phyloP scores from a whole-genome alignment of 2,888 invertebrate species.

The Drosophila affinis region DNA sequence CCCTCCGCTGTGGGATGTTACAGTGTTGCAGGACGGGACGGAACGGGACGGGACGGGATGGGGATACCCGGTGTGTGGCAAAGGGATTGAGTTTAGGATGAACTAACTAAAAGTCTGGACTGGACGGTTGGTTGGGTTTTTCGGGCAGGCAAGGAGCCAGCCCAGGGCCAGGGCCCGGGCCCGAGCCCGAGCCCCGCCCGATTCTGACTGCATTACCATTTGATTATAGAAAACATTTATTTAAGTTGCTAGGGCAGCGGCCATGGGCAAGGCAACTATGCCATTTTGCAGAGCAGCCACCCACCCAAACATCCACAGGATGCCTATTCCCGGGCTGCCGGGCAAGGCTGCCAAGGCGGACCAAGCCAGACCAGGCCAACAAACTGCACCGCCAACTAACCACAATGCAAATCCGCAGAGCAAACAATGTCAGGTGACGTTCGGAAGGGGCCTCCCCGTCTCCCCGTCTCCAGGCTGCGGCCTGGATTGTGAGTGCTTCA shows the following conservation, averaged over 20 bases:
- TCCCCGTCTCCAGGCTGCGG: conserved; percentile 22
- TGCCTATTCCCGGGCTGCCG: conserved; percentile 9
- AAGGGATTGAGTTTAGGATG: conserved; percentile 23
- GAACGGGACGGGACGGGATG: too few species aligned
- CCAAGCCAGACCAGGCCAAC: conserved; percentile 45
- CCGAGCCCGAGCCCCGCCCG: background rate
- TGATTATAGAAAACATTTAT: conserved; percentile 79
- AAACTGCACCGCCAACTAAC: conserved; percentile 69
- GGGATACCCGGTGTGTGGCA: background rate
- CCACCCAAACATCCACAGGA: conserved; percentile 2
- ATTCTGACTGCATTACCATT: conserved; percentile 71
- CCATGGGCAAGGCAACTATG: conserved; percentile 33
- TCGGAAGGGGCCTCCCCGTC: conserved; percentile 18
- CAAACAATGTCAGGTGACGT: conserved; percentile 76
- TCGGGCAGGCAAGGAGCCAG: conserved; percentile 12
- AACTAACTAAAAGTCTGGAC: conserved; percentile 37
- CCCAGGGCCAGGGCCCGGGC: conserved; percentile 19
- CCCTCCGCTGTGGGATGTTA: background rate
- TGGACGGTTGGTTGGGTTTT: conserved; percentile 59
- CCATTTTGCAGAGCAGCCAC: conserved; percentile 37
- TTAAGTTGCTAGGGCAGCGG: conserved; percentile 49
- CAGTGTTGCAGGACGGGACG: background rate
- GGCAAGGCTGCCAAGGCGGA: too few species aligned
- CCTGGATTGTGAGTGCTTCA: conserved; percentile 33
- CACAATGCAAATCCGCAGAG: conserved; percentile 79